Evolutionary conservation across 1,140 invertebrate species (phyloP).

Genomic region (Amyelois transitella): DNA sequence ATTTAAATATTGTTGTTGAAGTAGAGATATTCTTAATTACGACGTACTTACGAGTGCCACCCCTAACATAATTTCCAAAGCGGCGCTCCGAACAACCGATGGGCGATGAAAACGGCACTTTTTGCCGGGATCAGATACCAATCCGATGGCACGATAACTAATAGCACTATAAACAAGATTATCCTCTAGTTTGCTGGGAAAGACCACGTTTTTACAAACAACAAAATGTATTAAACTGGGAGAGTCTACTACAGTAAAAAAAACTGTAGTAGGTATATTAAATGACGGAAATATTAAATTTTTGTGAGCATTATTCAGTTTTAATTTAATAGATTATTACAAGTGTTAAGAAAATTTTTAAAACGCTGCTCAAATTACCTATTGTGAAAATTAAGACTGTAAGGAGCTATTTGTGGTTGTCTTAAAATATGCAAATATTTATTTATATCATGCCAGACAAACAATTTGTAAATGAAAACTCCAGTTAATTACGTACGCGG

Average conservation of each 20-base stretch:
- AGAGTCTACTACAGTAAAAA: too few species aligned
- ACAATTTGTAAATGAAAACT: background rate
- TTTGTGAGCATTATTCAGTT: too few species aligned
- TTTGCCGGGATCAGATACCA: conserved; percentile 48
- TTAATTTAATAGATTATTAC: too few species aligned
- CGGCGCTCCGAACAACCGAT: background rate
- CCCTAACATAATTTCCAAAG: background rate
- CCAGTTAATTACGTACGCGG: background rate
- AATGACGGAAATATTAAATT: too few species aligned
- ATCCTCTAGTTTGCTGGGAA: conserved; percentile 48
- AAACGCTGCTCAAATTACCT: too few species aligned
- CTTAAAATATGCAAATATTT: too few species aligned
- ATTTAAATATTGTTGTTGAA: too few species aligned
- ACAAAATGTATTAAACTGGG: background rate
- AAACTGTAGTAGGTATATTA: too few species aligned
- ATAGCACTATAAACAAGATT: conserved; percentile 65
- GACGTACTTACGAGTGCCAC: background rate
- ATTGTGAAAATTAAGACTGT: too few species aligned
- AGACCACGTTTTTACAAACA: conserved; percentile 5
- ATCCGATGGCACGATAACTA: conserved; percentile 51
- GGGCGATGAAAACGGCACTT: conserved; percentile 51
- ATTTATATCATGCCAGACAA: background rate
- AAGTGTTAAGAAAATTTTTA: too few species aligned
- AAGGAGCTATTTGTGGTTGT: too few species aligned
- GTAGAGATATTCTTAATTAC: too few species aligned